Conservation (phyloP, 35 echinoderm and acorn worm genomes). For the Apostichopus japonicus region DNA sequence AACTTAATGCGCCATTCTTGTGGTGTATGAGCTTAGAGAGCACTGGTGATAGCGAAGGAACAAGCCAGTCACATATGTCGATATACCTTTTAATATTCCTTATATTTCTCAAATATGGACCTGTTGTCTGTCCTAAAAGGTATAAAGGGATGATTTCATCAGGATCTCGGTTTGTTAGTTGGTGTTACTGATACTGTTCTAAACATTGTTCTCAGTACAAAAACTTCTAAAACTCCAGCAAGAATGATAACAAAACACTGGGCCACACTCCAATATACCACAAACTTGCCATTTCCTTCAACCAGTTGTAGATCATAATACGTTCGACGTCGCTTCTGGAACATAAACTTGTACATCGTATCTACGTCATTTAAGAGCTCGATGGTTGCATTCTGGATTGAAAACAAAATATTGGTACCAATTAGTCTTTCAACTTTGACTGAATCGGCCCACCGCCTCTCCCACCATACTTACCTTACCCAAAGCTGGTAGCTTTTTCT, state of each 20-base stretch:
- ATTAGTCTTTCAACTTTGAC: not conserved
- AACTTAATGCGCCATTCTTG: too few relatives aligned
- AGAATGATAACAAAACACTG: conserved; percentile 45
- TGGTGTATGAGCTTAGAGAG: too few relatives aligned
- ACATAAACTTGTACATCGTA: not conserved
- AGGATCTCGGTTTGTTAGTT: conserved; percentile 37
- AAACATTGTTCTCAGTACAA: conserved; percentile 40
- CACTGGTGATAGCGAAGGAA: too few relatives aligned
- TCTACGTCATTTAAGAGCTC: conserved; percentile 4
- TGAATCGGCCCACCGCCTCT: not conserved
- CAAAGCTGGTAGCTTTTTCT: not conserved
- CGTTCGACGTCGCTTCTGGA: not conserved
- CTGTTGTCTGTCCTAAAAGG: too few relatives aligned
- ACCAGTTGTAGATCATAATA: conserved; percentile 32
- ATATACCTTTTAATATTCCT: too few relatives aligned
- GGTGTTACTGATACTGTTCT: conserved; percentile 20
- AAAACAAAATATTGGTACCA: not conserved
- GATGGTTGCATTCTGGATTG: conserved; percentile 12
- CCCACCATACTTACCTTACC: not conserved
- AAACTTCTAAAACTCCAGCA: not conserved
- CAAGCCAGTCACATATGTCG: too few relatives aligned
- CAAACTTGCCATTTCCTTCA: conserved; percentile 20
- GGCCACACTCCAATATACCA: conserved; percentile 19
- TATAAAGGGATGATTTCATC: not conserved
- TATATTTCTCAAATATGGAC: too few relatives aligned